Evolutionary conservation across 1,140 invertebrate species (phyloP).

Genomic region (Argopecten irradians): DNA sequence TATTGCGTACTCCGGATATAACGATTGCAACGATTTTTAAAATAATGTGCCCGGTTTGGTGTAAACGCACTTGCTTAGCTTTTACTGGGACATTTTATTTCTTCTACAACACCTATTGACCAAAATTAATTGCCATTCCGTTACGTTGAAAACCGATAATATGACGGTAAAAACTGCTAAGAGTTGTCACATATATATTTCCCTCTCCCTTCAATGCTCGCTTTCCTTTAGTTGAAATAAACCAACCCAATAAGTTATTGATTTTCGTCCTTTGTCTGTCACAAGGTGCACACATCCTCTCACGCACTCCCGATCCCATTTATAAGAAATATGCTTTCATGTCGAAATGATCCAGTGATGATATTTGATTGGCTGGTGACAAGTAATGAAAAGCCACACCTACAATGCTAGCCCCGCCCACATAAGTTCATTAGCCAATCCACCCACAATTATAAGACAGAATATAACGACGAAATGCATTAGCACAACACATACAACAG

Average conservation of each 20-base stretch:
- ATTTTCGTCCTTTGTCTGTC: neutral
- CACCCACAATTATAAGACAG: neutral
- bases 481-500: neutral
- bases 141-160: neutral
- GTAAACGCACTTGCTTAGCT: neutral
- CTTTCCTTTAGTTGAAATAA: neutral
- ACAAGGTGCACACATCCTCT: neutral
- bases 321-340: neutral
- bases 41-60: neutral
- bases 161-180: neutral
- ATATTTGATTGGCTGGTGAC: neutral
- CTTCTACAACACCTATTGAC: neutral
- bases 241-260: neutral
- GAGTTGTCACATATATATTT: neutral
- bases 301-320: neutral
- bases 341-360: neutral
- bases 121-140: neutral
- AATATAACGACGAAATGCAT: neutral
- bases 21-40: no score
- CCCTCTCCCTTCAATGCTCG: neutral
- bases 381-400: neutral
- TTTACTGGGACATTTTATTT: neutral
- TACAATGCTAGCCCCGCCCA: neutral
- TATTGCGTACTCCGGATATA: neutral
- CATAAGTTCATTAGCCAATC: neutral